Percentiles rank a stretch among this genome's conserved stretches.
These are phyloP conservation scores for Dromococcyx pavoninus DNA, from an alignment of 2,797 vertebrate genomes.

Conservation along the genomic window DNA sequence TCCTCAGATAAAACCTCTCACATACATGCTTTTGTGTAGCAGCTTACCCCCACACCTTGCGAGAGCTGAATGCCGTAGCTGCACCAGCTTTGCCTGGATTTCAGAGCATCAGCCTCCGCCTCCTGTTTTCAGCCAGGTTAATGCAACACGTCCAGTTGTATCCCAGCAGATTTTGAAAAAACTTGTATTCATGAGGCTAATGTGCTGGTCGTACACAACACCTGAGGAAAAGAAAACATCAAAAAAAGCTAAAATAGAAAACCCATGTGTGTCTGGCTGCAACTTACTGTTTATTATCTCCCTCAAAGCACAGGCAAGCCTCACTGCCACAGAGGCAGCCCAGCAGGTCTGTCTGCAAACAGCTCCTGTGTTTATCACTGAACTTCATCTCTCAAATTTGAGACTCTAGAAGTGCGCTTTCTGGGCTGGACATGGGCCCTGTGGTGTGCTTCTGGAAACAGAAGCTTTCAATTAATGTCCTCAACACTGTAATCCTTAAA, in stretches of 20 bases:
- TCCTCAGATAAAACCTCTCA: not conserved
- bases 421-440: fast-evolving
- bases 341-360: not conserved
- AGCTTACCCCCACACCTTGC: not conserved
- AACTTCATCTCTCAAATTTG: not conserved
- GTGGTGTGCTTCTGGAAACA: not conserved
- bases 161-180: not conserved
- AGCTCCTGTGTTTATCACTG: fast-evolving
- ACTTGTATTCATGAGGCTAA: not conserved
- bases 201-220: fast-evolving
- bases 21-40: not conserved
- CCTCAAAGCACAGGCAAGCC: not conserved
- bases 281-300: not conserved
- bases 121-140: not conserved
- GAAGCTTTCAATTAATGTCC: not conserved
- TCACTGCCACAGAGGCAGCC: not conserved
- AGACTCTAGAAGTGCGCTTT: not conserved
- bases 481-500: not conserved
- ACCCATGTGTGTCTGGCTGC: not conserved
- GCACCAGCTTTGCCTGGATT: not conserved
- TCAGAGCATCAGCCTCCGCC: not conserved
- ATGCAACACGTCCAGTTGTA: not conserved
- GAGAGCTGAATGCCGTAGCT: not conserved
- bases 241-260: not conserved
- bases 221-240: not conserved